Evolutionary conservation across 2,888 invertebrate species (phyloP).

Genomic region (Coenonympha glycerion): DNA sequence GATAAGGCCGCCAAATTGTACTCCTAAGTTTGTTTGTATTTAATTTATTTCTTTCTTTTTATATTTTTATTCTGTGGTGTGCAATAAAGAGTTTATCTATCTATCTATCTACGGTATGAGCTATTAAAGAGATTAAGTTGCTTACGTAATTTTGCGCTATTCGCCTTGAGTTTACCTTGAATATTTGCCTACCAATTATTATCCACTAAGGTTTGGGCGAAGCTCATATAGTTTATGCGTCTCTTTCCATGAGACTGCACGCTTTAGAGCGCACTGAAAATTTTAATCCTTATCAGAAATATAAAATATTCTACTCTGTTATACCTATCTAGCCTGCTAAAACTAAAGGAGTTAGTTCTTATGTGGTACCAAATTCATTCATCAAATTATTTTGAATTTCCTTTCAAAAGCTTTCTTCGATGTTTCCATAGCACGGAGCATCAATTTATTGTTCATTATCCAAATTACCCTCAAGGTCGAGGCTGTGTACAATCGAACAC

Average conservation of each 20-base stretch:
- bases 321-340: no score
- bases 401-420: background rate
- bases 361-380: background rate
- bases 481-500: constrained; percentile 42
- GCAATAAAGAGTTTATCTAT: no score
- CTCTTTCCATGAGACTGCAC: background rate
- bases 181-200: constrained; percentile 9
- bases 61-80: no score
- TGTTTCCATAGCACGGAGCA: background rate
- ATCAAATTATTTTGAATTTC: background rate
- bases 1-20: no score
- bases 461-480: constrained; percentile 41
- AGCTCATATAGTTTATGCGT: background rate
- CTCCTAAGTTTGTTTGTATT: no score
- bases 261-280: background rate
- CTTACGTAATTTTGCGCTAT: constrained; percentile 34
- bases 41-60: no score
- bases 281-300: no score
- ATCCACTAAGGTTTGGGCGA: background rate
- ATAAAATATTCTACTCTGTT: no score
- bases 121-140: background rate
- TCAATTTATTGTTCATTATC: constrained; percentile 18
- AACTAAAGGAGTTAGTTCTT: no score
- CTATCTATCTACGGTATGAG: no score
- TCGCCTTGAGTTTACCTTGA: constrained; percentile 33